phyloP scores from a whole-genome alignment of 2,113 vertebrate species.

The Mus spicilegus region DNA sequence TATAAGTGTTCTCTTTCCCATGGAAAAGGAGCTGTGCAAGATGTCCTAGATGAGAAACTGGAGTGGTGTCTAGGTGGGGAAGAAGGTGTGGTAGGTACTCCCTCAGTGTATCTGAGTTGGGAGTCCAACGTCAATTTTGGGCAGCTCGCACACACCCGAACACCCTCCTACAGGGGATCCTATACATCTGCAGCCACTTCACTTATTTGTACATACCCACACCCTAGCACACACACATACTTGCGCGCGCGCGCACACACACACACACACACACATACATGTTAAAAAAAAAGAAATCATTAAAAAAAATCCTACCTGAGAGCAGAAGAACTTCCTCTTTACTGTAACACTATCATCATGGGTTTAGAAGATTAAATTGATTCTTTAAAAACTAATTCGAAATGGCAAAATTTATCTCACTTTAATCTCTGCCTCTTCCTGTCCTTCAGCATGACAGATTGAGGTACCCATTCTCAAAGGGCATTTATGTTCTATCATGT shows the following conservation, averaged over 20 bases:
- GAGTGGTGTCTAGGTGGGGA: background rate
- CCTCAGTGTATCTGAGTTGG: no score
- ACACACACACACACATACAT: background rate
- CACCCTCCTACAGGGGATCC: no score
- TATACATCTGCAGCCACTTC: background rate
- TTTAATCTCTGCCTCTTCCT: background rate
- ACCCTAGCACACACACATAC: background rate
- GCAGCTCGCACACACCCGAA: background rate
- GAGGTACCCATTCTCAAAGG: constrained; percentile 61
- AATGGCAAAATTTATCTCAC: background rate
- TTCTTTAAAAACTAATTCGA: background rate
- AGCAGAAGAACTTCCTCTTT: background rate
- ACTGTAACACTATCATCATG: background rate
- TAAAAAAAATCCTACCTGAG: background rate
- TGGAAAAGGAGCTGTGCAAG: background rate
- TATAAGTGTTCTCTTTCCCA: background rate
- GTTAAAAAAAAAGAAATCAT: background rate
- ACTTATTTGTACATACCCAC: no score
- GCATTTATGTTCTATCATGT: constrained; percentile 47
- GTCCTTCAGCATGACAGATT: constrained; percentile 75
- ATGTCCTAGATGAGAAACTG: background rate
- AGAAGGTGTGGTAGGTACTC: background rate
- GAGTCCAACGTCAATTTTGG: background rate
- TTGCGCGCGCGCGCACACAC: no score
- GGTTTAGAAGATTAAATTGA: background rate